Base-by-base conservation (phyloP, 2,113 vertebrate species). In the Progne subis region DNA sequence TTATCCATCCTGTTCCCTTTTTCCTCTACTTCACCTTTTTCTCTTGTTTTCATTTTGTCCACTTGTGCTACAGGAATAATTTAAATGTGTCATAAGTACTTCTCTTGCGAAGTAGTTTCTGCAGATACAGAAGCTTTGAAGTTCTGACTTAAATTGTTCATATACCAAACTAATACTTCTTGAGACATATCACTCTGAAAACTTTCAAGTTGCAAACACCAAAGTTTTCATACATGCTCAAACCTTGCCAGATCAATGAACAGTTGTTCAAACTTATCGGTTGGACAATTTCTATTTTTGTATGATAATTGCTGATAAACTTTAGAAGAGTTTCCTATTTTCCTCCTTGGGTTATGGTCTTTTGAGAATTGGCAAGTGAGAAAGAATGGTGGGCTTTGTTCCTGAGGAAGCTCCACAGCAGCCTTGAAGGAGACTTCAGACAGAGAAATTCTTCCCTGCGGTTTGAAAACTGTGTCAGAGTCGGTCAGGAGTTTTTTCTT, bases 121-220 rank as follows among this genome's bases (percentile, higher is more conserved):
- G 12, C 34, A 81, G 57, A 75, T 70, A 65, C 16, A 47, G 75
- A 78, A 71, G 46, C 57, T 95, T 94, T 91, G 74, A 96, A 93
- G 81, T 71, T 83, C 44, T 88, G 41, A 47, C 41, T 79, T 61
- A 91, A 86, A 96, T 90, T 91, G 82, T 91, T 82, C 57, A 89
- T 85, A 50, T 16, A 68, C 1, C 15, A 0, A 7, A 79, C 72
- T 78, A 81, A 52, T 82, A 88, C 91, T 91, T 94, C 52, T 91
- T 82, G 65, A 86, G 72, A 68, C 3, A 21, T 37, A 60, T 26
- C 1, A 2, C 18, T 61, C 69, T 69, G 50, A 94, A 94, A 72
- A 82, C 49, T 72, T 95, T 49, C 31, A 95, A 49, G 53, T 23
- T 76, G 46, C 61, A 76, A 89, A 57, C 46, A 89, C 56, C 8